Base-by-base conservation (phyloP, 2,888 invertebrate genomes). In the Listrodromus nycthemerus region DNA sequence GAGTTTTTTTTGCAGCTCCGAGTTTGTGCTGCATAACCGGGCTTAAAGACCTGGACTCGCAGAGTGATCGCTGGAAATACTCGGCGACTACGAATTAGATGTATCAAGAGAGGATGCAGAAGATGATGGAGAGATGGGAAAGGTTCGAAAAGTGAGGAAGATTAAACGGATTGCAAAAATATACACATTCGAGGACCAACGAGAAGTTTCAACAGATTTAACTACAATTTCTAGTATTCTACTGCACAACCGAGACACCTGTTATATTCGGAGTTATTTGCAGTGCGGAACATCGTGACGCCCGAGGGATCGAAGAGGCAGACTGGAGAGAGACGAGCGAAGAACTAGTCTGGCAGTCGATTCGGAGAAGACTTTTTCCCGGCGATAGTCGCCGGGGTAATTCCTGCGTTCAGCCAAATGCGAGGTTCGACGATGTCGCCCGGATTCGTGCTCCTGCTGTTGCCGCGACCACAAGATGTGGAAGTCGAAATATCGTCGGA, bases 291-390 rank as follows among this genome's bases (percentile, higher is more conserved):
- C 45, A 73, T 27, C 73, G 16, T 10, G 27, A 71, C 19, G n/a
- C 70, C 13, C 21, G 50, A 33, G 19, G 33, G 13, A 19, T 24
- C 61, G 61, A 61, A 61, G 27, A 27, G 7, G 30, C 61, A 61
- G n/a, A 61, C 30, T 61, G 30, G 61, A 37, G 41, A 24, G 50
- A 41, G 30, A 50, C 19, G 30, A 19, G 27, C 1, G 21, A 8
- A 33, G 73, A 37, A 19, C 48, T 30, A 33, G 63, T 50, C 48
- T 21, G 24, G 27, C n/a, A 8, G 10, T 21, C 21, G 66, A 66
- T 80, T 83, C 75, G 61, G 2, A 45, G 83, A 80, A 83, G 37
- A 67, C 21, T 75, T 70, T 75, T 55, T n/a, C 21, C 37, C 52
- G 63, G 33, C 37, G 37, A 55, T n/a, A 80, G 24, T 78, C 10